phyloP scores from a whole-genome alignment of 2,797 vertebrate genomes.

The Smutsia temminckii region DNA sequence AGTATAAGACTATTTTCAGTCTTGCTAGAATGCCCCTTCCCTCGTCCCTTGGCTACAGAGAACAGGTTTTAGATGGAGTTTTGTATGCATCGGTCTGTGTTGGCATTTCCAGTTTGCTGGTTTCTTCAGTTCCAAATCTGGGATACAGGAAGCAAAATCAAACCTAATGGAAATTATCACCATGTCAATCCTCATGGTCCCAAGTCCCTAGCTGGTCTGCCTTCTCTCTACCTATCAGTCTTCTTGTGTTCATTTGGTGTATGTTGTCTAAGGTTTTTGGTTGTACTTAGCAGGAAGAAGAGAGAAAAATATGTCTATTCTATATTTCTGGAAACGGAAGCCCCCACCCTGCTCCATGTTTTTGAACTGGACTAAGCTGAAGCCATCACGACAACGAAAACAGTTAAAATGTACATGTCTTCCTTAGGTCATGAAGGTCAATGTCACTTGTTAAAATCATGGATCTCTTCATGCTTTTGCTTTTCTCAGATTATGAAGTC shows the following conservation, averaged over 20 bases:
- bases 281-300: background rate
- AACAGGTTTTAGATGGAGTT: background rate
- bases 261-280: background rate
- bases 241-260: background rate
- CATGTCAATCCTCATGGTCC: background rate
- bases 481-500: background rate
- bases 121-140: background rate
- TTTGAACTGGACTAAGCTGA: background rate
- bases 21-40: background rate
- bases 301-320: background rate
- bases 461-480: background rate
- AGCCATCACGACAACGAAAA: background rate
- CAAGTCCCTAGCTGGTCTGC: accelerated
- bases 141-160: background rate
- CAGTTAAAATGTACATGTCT: background rate
- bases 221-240: background rate
- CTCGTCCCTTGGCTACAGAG: background rate
- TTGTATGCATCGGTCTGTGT: background rate
- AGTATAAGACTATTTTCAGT: background rate
- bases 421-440: background rate
- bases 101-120: background rate
- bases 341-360: too few relatives aligned
- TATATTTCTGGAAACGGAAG: background rate
- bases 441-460: background rate
- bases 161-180: background rate